Conservation (phyloP, 2,113 vertebrate species). For the Macquaria ambigua region DNA sequence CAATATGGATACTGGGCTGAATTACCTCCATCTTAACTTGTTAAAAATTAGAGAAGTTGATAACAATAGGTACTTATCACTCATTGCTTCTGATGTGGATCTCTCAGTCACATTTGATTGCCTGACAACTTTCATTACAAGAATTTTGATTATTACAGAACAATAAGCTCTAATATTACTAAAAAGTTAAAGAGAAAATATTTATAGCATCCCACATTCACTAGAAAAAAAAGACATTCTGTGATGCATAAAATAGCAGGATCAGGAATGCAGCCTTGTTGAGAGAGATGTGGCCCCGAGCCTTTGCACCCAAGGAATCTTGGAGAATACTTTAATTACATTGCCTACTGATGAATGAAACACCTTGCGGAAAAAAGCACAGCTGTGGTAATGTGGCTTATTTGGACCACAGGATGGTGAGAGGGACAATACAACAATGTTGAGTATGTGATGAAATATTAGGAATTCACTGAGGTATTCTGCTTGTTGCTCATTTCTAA, state of each 20-base stretch:
- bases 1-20: too few species aligned
- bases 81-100: neutral
- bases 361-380: constrained; percentile 13
- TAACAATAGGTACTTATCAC: neutral
- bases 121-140: constrained; percentile 9
- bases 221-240: neutral
- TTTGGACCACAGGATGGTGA: constrained; percentile 10
- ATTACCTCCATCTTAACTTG: neutral
- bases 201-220: neutral
- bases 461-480: constrained; percentile 16
- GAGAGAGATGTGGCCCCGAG: constrained; percentile 27
- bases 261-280: constrained; percentile 45
- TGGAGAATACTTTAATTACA: constrained; percentile 51
- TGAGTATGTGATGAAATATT: constrained; percentile 24
- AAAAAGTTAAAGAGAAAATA: constrained; percentile 4
- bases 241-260: constrained; percentile 23
- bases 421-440: constrained; percentile 3
- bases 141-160: neutral
- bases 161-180: neutral
- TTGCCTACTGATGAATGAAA: constrained; percentile 63
- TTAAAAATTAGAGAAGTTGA: neutral
- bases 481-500: constrained; percentile 19
- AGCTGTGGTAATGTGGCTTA: constrained; percentile 4
- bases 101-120: neutral
- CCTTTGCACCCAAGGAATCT: constrained; percentile 37